These are phyloP conservation scores for Cephonodes hylas DNA, from an alignment of 2,888 invertebrate species.

Conservation along the genomic window DNA sequence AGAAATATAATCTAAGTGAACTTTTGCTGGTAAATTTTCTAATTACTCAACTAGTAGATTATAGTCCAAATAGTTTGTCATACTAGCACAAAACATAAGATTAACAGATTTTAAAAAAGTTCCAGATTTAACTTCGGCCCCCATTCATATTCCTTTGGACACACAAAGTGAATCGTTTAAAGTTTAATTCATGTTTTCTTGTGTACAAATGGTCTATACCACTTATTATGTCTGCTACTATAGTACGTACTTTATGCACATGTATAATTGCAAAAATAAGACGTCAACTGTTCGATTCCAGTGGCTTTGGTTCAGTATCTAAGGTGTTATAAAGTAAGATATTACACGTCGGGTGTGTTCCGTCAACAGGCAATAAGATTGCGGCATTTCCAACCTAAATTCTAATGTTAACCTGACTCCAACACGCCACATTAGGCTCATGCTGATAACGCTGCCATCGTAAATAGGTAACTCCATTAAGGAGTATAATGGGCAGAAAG, in stretches of 20 bases:
- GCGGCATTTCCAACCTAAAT: slow-evolving; percentile 38
- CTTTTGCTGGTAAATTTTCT: background rate
- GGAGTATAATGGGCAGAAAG: too few species aligned
- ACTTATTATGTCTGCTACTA: background rate
- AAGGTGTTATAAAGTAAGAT: slow-evolving; percentile 42
- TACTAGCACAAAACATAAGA: too few species aligned
- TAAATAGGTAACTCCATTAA: background rate
- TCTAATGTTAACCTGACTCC: slow-evolving; percentile 18
- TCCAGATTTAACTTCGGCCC: too few species aligned
- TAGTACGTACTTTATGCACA: background rate
- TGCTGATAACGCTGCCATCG: background rate
- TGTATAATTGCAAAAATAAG: background rate
- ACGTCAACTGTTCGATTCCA: background rate
- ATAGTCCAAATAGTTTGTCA: too few species aligned
- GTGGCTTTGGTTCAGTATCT: slow-evolving; percentile 27
- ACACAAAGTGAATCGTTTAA: too few species aligned
- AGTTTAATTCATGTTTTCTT: too few species aligned
- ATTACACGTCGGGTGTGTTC: slow-evolving; percentile 47
- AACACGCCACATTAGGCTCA: background rate
- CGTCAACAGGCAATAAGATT: slow-evolving; percentile 50
- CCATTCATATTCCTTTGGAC: too few species aligned
- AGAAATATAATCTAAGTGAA: too few species aligned
- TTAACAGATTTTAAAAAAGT: too few species aligned
- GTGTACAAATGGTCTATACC: background rate
- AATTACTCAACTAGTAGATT: background rate